Conservation (phyloP, 2,888 invertebrate genomes). For the Nymphalis urticae region DNA sequence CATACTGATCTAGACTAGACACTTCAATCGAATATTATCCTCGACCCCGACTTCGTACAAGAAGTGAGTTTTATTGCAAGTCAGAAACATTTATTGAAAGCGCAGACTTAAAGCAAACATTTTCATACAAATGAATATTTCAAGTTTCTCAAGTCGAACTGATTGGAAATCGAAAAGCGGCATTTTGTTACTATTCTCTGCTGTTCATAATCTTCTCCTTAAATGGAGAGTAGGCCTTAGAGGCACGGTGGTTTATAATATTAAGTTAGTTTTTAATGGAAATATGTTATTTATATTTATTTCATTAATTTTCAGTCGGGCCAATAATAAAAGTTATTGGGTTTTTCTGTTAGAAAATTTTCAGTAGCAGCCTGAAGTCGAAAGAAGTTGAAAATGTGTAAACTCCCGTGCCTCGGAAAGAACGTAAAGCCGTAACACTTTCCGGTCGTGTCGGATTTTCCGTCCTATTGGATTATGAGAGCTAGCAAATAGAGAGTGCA, state of each 20-base stretch:
- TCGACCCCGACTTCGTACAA: slow-evolving; percentile 18
- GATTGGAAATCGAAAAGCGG: slow-evolving; percentile 17
- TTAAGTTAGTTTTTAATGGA: background rate
- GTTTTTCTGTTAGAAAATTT: too few relatives aligned
- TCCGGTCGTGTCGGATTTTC: too few relatives aligned
- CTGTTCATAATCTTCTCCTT: too few relatives aligned
- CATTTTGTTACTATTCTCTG: slow-evolving; percentile 17
- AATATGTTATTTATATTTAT: background rate
- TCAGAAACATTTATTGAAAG: slow-evolving; percentile 29
- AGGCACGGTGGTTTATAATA: background rate
- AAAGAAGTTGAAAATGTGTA: too few relatives aligned
- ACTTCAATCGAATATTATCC: slow-evolving; percentile 19
- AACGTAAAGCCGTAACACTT: too few relatives aligned
- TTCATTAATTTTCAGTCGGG: background rate
- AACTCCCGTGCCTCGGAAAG: too few relatives aligned
- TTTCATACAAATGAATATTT: slow-evolving; percentile 31
- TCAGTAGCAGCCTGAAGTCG: too few relatives aligned
- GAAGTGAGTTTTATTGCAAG: slow-evolving; percentile 30
- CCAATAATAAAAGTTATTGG: too few relatives aligned
- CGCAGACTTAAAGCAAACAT: slow-evolving; percentile 29
- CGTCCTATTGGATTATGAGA: too few relatives aligned
- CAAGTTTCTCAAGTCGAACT: slow-evolving; percentile 21
- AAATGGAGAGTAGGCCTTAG: too few relatives aligned
- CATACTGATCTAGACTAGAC: slow-evolving; percentile 10
- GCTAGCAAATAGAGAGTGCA: too few relatives aligned